phyloP scores from a whole-genome alignment of 2,888 invertebrate species.

The Philereme vetulata region DNA sequence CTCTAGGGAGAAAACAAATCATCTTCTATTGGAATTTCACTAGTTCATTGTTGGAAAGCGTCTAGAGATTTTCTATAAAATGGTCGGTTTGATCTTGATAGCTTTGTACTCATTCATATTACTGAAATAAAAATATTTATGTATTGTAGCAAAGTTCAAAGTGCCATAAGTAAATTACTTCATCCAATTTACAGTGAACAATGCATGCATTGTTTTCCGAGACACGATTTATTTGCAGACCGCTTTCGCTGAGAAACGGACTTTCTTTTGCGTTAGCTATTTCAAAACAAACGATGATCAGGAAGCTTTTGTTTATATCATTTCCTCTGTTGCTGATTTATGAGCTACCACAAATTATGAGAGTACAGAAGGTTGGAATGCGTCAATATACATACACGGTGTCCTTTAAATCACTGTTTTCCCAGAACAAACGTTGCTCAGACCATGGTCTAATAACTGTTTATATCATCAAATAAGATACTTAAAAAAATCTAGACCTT shows the following conservation, averaged over 20 bases:
- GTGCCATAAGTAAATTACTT: constrained; percentile 58
- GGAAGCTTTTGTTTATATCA: constrained; percentile 46
- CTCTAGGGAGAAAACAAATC: not conserved
- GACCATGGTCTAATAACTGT: too few species aligned
- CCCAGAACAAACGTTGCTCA: too few species aligned
- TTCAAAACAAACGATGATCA: constrained; percentile 66
- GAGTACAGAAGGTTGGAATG: too few species aligned
- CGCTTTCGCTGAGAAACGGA: constrained; percentile 69
- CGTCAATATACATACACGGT: too few species aligned
- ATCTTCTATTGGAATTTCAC: not conserved
- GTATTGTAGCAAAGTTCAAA: constrained; percentile 53
- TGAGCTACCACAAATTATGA: too few species aligned
- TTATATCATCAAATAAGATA: too few species aligned
- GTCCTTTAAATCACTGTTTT: too few species aligned
- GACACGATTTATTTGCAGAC: constrained; percentile 69
- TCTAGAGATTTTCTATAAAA: constrained; percentile 3
- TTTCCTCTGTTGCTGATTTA: constrained; percentile 16
- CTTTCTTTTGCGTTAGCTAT: constrained; percentile 69
- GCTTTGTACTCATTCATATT: constrained; percentile 33
- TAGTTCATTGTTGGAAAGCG: constrained; percentile 2
- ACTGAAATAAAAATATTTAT: constrained; percentile 41
- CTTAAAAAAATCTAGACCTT: too few species aligned
- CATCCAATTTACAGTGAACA: constrained; percentile 73
- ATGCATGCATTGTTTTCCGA: constrained; percentile 76
- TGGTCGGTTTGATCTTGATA: constrained; percentile 27